Evolutionary conservation across 2,797 vertebrate species (phyloP).

Genomic region (Helostoma temminkii): DNA sequence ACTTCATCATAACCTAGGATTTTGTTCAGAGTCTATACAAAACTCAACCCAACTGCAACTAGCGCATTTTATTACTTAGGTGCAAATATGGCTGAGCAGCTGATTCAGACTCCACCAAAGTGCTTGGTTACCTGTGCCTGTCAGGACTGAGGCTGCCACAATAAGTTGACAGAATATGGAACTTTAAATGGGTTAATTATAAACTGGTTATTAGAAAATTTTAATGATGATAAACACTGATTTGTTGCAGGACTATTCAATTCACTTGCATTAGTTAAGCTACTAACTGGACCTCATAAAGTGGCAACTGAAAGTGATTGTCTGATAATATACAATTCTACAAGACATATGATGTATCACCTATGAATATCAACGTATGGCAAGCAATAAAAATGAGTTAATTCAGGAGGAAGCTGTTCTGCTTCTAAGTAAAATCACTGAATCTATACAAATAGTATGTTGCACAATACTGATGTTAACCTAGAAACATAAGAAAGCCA

Average conservation of each 20-base stretch:
- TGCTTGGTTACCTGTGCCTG: neutral
- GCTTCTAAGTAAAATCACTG: neutral
- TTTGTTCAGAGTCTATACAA: too few relatives aligned
- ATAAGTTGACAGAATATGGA: too few relatives aligned
- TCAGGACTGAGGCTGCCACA: neutral
- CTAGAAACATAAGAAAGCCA: too few relatives aligned
- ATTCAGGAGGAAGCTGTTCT: neutral
- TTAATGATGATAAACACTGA: neutral
- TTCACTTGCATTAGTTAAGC: neutral
- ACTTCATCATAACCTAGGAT: too few relatives aligned
- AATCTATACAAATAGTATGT: too few relatives aligned
- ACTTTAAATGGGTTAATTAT: neutral
- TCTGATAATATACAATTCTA: neutral
- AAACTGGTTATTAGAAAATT: neutral
- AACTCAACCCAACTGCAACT: neutral
- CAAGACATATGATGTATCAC: neutral
- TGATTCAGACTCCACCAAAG: neutral
- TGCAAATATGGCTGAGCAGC: neutral
- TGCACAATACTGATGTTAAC: too few relatives aligned
- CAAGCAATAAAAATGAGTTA: conserved; percentile 5
- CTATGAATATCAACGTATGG: neutral
- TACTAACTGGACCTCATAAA: neutral
- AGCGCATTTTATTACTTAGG: conserved; percentile 1
- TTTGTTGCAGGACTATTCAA: neutral
- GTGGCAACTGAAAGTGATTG: neutral